Evolutionary conservation across 2,113 vertebrate species (phyloP).

Genomic region (Barbus barbus): DNA sequence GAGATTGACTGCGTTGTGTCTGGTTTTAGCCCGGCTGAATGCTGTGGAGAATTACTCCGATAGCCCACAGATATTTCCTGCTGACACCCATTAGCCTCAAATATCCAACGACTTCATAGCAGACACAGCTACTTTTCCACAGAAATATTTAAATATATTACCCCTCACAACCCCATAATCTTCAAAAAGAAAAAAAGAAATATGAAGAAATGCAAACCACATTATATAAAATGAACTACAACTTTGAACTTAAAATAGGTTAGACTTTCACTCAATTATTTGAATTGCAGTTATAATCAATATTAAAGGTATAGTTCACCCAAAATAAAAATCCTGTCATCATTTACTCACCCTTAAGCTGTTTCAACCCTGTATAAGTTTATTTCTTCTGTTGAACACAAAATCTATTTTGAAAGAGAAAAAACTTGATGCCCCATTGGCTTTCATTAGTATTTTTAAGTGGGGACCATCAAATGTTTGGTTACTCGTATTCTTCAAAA

Average conservation of each 20-base stretch:
- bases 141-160: background rate
- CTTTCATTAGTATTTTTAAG: too few relatives aligned
- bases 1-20: background rate
- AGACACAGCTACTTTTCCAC: conserved; percentile 4
- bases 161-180: conserved; percentile 9
- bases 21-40: background rate
- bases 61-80: conserved; percentile 24
- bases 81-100: conserved; percentile 23
- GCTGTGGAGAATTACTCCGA: background rate
- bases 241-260: background rate
- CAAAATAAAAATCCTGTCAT: too few relatives aligned
- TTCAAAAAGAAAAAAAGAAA: background rate
- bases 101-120: conserved; percentile 5
- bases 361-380: too few relatives aligned
- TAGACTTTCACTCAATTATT: background rate
- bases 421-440: too few relatives aligned
- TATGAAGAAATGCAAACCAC: background rate
- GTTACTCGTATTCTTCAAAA: too few relatives aligned
- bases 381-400: too few relatives aligned
- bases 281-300: background rate
- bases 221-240: background rate
- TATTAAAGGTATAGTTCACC: too few relatives aligned
- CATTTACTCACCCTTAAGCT: too few relatives aligned
- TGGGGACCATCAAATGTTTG: too few relatives aligned
- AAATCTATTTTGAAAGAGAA: too few relatives aligned